Base-by-base conservation (phyloP, 2,797 vertebrate genomes). In the Aulostomus chinensis region DNA sequence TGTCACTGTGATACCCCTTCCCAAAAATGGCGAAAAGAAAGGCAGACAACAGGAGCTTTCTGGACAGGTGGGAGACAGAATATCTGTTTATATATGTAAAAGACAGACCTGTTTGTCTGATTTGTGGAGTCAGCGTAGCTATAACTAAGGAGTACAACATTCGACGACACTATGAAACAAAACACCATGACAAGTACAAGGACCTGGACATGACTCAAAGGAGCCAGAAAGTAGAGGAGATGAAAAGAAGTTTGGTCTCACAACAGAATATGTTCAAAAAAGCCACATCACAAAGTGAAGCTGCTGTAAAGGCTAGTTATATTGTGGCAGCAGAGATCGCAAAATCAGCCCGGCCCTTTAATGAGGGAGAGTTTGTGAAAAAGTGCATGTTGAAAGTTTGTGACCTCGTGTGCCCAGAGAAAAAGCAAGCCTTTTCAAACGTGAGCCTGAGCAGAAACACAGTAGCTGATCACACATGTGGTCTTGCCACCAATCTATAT, bases 321-420 rank as follows among this genome's bases (percentile, higher is more conserved):
- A 42, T 16, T 39, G 35, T 62, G 17, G 29, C 24, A 30, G 29
- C 5, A 25, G 31, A 50, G 14, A 11, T 57, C 5, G 11, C 21
- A 9, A 59, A 51, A 52, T 51, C 58, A 45, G 20, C 37, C 42
- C 29, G 15, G 25, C 30, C 32, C 0, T 58, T 62, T 9, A 52
- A 2, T 2, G 39, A 39, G 36, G 18, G 36, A 39, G 36, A n/a
- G 36, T 29, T 29, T 29, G 13, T n/a, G 25, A 29, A 29, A 2
- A 10, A 4, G 8, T 29, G 28, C 9, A 29, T 29, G 28, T 3
- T 3, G 3, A 29, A 29, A 3, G 28, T 29, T 29, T 29, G 28
- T 9, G 28, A 29, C 9, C 3, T 3, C 3, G 28, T 29, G n/a
- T n/a, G n/a, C n/a, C n/a, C n/a, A n/a, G n/a, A n/a, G n/a, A n/a